Evolutionary conservation across 2,888 invertebrate genomes (phyloP).

Genomic region (Punctoribates punctum): DNA sequence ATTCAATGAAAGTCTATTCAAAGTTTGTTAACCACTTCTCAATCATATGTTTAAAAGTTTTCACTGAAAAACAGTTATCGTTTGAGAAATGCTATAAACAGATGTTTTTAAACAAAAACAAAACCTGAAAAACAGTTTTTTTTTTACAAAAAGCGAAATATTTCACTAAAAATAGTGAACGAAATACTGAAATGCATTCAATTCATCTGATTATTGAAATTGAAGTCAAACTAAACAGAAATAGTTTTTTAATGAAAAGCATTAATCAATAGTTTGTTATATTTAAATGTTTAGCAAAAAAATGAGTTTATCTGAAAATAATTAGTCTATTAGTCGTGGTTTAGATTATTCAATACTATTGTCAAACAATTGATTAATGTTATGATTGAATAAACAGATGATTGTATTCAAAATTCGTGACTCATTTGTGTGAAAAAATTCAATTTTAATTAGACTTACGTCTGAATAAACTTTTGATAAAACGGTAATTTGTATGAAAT

Average conservation of each 20-base stretch:
- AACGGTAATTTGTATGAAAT: not conserved
- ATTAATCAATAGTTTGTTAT: too few species aligned
- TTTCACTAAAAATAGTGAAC: too few species aligned
- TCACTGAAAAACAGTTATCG: too few species aligned
- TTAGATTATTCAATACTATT: too few species aligned
- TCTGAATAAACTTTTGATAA: not conserved
- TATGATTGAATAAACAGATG: not conserved
- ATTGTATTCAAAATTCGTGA: not conserved
- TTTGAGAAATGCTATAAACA: not conserved
- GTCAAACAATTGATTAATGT: not conserved
- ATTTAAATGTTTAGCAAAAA: too few species aligned
- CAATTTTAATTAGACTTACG: not conserved
- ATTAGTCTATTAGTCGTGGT: not conserved
- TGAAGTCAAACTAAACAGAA: too few species aligned
- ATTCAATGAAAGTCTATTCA: too few species aligned
- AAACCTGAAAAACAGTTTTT: slow-evolving; percentile 1
- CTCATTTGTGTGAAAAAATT: not conserved
- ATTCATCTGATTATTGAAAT: too few species aligned
- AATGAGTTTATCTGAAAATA: not conserved
- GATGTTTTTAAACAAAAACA: not conserved
- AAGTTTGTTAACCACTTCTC: too few species aligned
- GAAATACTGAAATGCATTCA: too few species aligned
- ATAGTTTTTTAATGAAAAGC: too few species aligned
- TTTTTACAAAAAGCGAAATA: not conserved
- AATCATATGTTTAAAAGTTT: too few species aligned